Conservation (phyloP, 2,888 invertebrate species). For the Caprella mutica region DNA sequence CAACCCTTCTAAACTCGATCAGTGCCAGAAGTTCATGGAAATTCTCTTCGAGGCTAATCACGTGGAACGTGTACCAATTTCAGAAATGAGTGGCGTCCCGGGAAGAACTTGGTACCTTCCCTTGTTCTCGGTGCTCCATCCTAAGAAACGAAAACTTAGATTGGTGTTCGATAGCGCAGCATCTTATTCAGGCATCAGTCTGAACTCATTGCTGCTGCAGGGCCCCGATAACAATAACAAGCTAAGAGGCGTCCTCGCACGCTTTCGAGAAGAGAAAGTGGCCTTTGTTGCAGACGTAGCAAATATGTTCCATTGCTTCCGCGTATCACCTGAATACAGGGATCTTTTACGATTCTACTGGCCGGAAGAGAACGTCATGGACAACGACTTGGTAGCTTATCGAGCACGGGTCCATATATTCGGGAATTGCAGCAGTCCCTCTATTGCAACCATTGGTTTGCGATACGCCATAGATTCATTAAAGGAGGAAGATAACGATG, state of each 20-base stretch:
- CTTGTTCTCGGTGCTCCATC: not conserved
- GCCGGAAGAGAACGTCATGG: not conserved
- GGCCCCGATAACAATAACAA: constrained; percentile 6
- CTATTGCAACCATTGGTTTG: too few species aligned
- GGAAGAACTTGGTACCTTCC: too few species aligned
- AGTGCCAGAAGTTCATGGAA: too few species aligned
- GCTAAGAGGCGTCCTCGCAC: not conserved
- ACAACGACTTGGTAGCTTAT: not conserved
- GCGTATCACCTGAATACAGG: not conserved
- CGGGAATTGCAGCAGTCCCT: not conserved
- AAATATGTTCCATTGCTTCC: not conserved
- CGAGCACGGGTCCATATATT: not conserved
- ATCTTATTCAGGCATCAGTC: not conserved
- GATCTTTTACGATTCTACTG: not conserved
- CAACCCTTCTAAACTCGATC: too few species aligned
- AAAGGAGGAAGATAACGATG: too few species aligned
- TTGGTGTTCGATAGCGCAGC: constrained; percentile 6
- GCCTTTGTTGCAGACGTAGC: not conserved
- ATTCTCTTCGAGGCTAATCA: too few species aligned
- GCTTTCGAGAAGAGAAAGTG: not conserved
- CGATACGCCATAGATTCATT: too few species aligned
- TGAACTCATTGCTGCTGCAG: not conserved
- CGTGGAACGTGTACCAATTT: too few species aligned
- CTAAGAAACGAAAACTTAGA: not conserved
- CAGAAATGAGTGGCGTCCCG: too few species aligned